Percentiles rank a stretch among this genome's conserved stretches.
These are phyloP conservation scores for Takifugu ocellatus DNA, from an alignment of 2,797 vertebrate species.

Conservation along the genomic window DNA sequence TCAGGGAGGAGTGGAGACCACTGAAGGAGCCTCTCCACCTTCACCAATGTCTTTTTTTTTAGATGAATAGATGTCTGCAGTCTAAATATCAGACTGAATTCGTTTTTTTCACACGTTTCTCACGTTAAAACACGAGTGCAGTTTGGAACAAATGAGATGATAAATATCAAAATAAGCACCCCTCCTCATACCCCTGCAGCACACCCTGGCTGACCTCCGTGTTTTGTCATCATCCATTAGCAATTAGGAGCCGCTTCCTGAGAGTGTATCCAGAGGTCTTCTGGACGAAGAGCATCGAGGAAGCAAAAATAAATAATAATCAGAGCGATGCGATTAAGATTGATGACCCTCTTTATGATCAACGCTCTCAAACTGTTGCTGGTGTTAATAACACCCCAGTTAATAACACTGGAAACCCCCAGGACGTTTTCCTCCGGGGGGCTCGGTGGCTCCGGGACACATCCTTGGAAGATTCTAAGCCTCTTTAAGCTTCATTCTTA, in stretches of 20 bases:
- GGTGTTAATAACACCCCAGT: constrained; percentile 1
- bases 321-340: constrained; percentile 63
- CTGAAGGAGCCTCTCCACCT: too few species aligned
- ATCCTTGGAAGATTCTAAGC: constrained; percentile 39
- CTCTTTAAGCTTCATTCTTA: constrained; percentile 47
- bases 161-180: constrained; percentile 18
- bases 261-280: constrained; percentile 57
- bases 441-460: constrained; percentile 14
- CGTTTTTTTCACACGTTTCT: background rate
- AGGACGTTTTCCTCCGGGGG: constrained; percentile 9
- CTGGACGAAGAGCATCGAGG: constrained; percentile 61
- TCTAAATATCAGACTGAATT: too few species aligned
- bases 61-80: too few species aligned
- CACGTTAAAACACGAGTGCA: too few species aligned
- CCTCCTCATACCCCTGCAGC: constrained; percentile 30
- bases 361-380: background rate
- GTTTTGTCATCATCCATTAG: constrained; percentile 68
- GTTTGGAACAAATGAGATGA: constrained; percentile 15
- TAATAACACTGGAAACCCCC: constrained; percentile 26
- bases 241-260: constrained; percentile 68
- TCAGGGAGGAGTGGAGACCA: too few species aligned
- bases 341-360: constrained; percentile 53
- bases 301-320: constrained; percentile 75
- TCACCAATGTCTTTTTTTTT: too few species aligned
- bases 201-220: constrained; percentile 49